Evolutionary conservation across 2,888 invertebrate species (phyloP).

Genomic region (Linyphia triangularis): DNA sequence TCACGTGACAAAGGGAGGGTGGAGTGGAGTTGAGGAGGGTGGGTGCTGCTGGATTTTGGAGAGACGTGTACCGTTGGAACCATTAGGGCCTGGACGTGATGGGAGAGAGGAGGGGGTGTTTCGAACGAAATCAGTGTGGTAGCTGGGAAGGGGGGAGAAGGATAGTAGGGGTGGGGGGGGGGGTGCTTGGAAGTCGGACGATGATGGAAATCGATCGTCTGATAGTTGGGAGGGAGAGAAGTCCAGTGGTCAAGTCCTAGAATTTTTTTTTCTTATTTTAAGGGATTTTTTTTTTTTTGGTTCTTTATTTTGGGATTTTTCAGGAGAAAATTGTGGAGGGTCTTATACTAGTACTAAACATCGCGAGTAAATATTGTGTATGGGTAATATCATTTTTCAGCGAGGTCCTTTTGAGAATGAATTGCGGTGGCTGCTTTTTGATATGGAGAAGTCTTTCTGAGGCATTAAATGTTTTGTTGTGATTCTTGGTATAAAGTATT

Average conservation of each 20-base stretch:
- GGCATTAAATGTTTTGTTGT: no score
- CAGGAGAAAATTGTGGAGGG: background rate
- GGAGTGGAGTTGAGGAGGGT: background rate
- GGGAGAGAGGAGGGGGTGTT: conserved; percentile 28
- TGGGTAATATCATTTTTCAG: background rate
- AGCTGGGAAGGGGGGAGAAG: conserved; percentile 24
- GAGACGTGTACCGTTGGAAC: conserved; percentile 74
- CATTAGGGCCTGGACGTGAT: conserved; percentile 73
- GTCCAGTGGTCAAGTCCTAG: conserved; percentile 63
- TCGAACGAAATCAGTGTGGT: conserved; percentile 53
- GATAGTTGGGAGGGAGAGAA: conserved; percentile 60
- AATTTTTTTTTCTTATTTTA: conserved; percentile 7
- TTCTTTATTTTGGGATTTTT: background rate
- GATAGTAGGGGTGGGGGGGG: conserved; percentile 11
- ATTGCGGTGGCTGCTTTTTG: background rate
- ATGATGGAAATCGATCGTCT: conserved; percentile 70
- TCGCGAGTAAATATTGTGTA: background rate
- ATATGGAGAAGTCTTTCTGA: no score
- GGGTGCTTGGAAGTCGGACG: background rate
- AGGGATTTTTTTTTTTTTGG: background rate
- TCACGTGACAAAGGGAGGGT: conserved; percentile 58
- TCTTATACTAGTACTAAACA: background rate
- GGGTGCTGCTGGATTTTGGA: conserved; percentile 51
- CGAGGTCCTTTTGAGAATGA: background rate
- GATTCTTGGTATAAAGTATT: no score